Percentiles rank a stretch among this genome's conserved stretches.
phyloP scores from a whole-genome alignment of 2,113 vertebrate species.

The Takifugu bimaculatus region DNA sequence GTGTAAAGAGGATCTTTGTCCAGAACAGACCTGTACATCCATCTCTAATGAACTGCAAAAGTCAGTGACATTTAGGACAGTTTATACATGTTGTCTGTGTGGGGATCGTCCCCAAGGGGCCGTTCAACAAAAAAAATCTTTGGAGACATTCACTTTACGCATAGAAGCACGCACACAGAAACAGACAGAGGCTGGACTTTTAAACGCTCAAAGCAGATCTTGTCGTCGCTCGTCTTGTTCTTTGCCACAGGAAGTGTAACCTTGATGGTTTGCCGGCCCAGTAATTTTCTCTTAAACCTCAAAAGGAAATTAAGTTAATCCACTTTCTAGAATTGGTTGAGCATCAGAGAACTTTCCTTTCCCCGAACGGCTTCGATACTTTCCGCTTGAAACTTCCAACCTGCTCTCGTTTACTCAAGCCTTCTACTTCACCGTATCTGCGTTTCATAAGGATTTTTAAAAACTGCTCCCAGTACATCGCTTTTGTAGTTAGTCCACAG shows the following conservation, averaged over 20 bases:
- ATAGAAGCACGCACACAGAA: no score
- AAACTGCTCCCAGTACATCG: constrained; percentile 40
- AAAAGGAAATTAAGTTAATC: constrained; percentile 50
- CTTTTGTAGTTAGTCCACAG: constrained; percentile 38
- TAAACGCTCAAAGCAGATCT: no score
- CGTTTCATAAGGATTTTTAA: constrained; percentile 38
- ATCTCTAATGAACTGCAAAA: no score
- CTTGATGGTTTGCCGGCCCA: constrained; percentile 18
- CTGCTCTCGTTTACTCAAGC: constrained; percentile 1
- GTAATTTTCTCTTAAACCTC: constrained; percentile 22
- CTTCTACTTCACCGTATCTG: constrained; percentile 9
- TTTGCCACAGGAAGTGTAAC: neutral
- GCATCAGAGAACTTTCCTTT: constrained; percentile 48
- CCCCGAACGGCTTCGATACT: neutral
- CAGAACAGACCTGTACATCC: no score
- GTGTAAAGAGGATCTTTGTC: no score
- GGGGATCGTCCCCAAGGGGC: no score
- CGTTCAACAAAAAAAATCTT: no score
- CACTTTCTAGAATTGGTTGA: constrained; percentile 37
- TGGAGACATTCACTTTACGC: no score
- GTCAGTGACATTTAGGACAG: no score
- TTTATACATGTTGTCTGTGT: no score
- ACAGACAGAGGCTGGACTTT: no score
- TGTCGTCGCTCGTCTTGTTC: no score
- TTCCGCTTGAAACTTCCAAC: neutral